phyloP scores from a whole-genome alignment of 2,113 vertebrate genomes.

The Petrocephalus microphthalmus region DNA sequence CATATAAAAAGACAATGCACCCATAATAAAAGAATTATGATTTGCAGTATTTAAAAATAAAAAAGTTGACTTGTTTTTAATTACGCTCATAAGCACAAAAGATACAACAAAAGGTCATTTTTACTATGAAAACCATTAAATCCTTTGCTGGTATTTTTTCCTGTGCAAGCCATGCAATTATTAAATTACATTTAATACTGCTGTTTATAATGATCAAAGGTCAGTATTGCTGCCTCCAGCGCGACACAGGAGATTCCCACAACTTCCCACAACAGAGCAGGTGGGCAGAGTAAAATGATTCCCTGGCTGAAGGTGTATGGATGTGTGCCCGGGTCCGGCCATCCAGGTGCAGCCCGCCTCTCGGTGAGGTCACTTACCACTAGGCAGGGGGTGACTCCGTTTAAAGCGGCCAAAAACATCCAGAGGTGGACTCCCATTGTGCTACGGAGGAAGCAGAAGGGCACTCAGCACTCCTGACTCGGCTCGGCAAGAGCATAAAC shows the following conservation, averaged over 20 bases:
- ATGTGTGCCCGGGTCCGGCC: neutral
- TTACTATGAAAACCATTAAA: neutral
- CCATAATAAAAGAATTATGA: neutral
- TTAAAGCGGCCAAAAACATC: conserved; percentile 64
- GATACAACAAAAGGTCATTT: neutral
- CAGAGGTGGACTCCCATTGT: conserved; percentile 70
- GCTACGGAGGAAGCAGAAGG: conserved; percentile 52
- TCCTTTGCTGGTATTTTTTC: neutral
- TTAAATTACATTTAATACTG: neutral
- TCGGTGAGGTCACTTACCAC: conserved; percentile 64
- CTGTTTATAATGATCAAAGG: neutral
- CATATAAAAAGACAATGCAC: neutral
- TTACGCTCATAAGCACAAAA: neutral
- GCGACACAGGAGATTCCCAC: neutral
- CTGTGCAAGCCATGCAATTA: neutral
- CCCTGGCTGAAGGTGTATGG: neutral
- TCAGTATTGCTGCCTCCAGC: neutral
- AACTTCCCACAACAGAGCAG: neutral
- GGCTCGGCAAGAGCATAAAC: conserved; percentile 31
- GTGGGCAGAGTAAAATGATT: neutral
- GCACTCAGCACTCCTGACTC: conserved; percentile 27
- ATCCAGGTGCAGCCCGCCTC: neutral
- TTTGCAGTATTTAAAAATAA: neutral
- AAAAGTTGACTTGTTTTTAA: neutral
- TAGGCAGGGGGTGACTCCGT: conserved; percentile 57